Percentiles rank a stretch among this genome's conserved stretches.
These are phyloP conservation scores for Triplophysa dalaica DNA, from an alignment of 2,113 vertebrate species.

Conservation along the genomic window DNA sequence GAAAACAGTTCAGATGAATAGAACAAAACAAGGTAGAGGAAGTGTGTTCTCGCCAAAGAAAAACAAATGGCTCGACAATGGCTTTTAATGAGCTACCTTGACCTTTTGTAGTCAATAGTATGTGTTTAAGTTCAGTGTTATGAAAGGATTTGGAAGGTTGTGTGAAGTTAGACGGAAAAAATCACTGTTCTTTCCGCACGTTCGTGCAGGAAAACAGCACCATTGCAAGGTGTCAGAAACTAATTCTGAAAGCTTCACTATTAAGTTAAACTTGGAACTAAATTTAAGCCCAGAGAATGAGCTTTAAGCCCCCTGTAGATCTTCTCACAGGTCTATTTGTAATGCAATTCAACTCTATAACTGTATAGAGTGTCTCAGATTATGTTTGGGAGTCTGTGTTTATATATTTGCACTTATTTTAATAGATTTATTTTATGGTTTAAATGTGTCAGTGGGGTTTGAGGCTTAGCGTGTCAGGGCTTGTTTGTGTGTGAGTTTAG, in stretches of 20 bases:
- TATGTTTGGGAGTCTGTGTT: not conserved
- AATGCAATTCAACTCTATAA: not conserved
- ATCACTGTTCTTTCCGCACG: not conserved
- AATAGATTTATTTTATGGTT: slow-evolving; percentile 10
- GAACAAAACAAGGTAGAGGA: slow-evolving; percentile 57
- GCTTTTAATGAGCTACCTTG: slow-evolving; percentile 48
- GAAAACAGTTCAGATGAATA: slow-evolving; percentile 53
- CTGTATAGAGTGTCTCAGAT: not conserved
- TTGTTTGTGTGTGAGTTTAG: not conserved
- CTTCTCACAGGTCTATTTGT: not conserved
- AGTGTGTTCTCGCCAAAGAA: slow-evolving; percentile 41
- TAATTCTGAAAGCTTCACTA: not conserved
- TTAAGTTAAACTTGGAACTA: not conserved
- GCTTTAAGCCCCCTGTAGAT: not conserved
- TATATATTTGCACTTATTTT: slow-evolving; percentile 4
- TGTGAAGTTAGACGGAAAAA: slow-evolving; percentile 34
- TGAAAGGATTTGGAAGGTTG: slow-evolving; percentile 34
- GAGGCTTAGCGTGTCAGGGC: not conserved
- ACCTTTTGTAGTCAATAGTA: slow-evolving; percentile 45
- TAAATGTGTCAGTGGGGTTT: not conserved
- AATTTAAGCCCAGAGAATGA: slow-evolving; percentile 8
- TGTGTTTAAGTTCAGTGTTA: slow-evolving; percentile 32
- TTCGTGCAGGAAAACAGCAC: slow-evolving; percentile 7
- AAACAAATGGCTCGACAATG: slow-evolving; percentile 54
- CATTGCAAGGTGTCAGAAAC: slow-evolving; percentile 4